These are phyloP conservation scores for Manduca sexta DNA, from an alignment of 1,140 invertebrate species.

Conservation along the genomic window DNA sequence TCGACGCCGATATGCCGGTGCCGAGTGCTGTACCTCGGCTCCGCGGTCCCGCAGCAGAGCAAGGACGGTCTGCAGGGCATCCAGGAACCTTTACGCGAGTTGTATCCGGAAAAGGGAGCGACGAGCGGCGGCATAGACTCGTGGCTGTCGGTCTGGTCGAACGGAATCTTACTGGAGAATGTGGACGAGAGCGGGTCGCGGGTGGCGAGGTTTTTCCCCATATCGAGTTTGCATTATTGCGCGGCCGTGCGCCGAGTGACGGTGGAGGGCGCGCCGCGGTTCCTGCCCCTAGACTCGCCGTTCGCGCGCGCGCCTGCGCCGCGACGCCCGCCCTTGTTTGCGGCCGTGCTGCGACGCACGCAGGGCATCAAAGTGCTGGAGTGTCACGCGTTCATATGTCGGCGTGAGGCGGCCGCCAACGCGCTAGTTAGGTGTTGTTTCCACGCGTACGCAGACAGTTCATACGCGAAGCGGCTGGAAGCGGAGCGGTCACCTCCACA, in stretches of 20 bases:
- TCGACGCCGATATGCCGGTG: conserved; percentile 96
- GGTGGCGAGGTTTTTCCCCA: conserved; percentile 97
- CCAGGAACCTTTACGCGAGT: conserved; percentile 95
- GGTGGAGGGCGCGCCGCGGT: conserved; percentile 84
- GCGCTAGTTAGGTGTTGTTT: conserved; percentile 95
- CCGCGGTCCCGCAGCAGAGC: conserved; percentile 96
- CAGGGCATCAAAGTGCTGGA: conserved; percentile 99
- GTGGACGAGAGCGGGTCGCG: conserved; percentile 96
- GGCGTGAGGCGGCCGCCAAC: conserved; percentile 94
- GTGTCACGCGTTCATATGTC: conserved; percentile 99
- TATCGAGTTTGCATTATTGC: conserved; percentile 97
- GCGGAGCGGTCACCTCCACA: conserved; percentile 58
- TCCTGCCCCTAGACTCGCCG: conserved; percentile 96
- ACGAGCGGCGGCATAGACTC: conserved; percentile 95
- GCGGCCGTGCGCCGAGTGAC: conserved; percentile 93
- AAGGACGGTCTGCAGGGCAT: conserved; percentile 98
- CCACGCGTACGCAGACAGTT: conserved; percentile 95
- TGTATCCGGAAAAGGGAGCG: conserved; percentile 94
- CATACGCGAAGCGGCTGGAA: conserved; percentile 89
- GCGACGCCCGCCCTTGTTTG: conserved; percentile 96
- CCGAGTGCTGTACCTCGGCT: conserved; percentile 98
- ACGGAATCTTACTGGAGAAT: conserved; percentile 96
- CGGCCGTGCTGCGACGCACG: conserved; percentile 94
- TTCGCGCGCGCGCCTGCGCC: conserved; percentile 91
- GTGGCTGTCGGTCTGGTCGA: conserved; percentile 98